Evolutionary conservation across 2,888 invertebrate species (phyloP).

Genomic region (Pandemis cinnamomeana): DNA sequence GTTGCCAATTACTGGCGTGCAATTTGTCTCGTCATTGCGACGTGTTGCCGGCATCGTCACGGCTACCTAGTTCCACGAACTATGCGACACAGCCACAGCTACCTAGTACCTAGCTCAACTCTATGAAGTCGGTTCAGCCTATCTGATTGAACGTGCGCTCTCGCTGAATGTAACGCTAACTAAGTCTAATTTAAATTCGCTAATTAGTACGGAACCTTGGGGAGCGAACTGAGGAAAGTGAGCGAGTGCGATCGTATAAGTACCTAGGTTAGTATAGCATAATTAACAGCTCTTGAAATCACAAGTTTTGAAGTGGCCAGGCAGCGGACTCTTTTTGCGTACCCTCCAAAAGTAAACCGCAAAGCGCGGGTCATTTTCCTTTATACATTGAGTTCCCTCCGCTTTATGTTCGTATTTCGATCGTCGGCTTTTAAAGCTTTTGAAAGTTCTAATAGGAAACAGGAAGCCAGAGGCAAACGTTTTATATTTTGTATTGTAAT

Average conservation of each 20-base stretch:
- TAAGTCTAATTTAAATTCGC: slow-evolving; percentile 40
- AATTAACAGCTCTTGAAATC: slow-evolving; percentile 16
- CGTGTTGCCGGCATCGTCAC: slow-evolving; percentile 45
- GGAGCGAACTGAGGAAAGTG: slow-evolving; percentile 30
- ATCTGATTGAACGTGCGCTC: slow-evolving; percentile 38
- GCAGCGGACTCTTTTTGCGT: slow-evolving; percentile 19
- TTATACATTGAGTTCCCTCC: slow-evolving; percentile 15
- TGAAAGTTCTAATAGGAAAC: slow-evolving; percentile 21
- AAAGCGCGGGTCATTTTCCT: slow-evolving; percentile 27
- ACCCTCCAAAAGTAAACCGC: slow-evolving; percentile 26
- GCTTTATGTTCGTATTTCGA: slow-evolving; percentile 32
- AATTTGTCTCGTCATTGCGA: slow-evolving; percentile 64
- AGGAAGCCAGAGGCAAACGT: slow-evolving; percentile 8
- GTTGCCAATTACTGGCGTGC: slow-evolving; percentile 61
- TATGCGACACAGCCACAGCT: slow-evolving; percentile 5
- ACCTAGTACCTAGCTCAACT: slow-evolving; percentile 15
- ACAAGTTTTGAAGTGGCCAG: slow-evolving; percentile 24
- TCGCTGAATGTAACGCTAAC: slow-evolving; percentile 31
- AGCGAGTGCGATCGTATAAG: background rate
- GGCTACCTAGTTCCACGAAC: slow-evolving; percentile 22
- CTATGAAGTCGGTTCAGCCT: slow-evolving; percentile 8
- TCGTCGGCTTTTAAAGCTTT: slow-evolving; percentile 29
- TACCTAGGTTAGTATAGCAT: slow-evolving; percentile 10
- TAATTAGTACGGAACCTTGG: slow-evolving; percentile 39
- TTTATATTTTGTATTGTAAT: background rate